Evolutionary conservation across 23 tunicate species (phyloP), one percentile per base, ranked within the genome.

Genomic region (Styela plicata): DNA sequence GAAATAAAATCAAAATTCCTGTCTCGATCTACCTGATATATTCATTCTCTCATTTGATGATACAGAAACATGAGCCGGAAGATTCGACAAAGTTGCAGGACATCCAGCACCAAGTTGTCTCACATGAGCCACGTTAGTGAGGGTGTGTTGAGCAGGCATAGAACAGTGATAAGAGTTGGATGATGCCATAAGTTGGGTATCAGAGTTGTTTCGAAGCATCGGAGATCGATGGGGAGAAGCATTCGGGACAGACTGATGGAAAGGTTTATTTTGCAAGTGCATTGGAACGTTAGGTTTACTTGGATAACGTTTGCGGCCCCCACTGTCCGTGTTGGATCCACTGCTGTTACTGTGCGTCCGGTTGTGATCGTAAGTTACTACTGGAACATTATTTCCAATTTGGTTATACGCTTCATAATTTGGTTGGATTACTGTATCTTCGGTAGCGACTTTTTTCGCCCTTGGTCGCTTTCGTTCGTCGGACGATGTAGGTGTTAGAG

Each of bases 401-500:
- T 76, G 77, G 36, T 71, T 28, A 32, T 71, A 71, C 5, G 77
- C 52, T 25, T 25, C 71, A 24, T 1, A 67, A n/a, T 52, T 23
- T 5, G 37, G 66, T 27, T 76, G 81, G n/a, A 26, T 28, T 5
- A 76, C 81, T 5, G 66, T 29, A 1, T 70, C 83, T 78, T 86
- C 97, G 2, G 87, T 91, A 10, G 88, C 90, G 65, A 86, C 32
- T 26, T 84, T 73, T 64, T 86, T 91, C 22, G 81, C 66, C 36
- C 86, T 91, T 1, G 82, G 80, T n/a, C 88, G 86, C 34, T 86
- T 91, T 52, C 97, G 74, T 79, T 91, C 97, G 78, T 91, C 97
- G n/a, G 97, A 91, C 24, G 97, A 91, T 28, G 97, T 91, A 3
- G 97, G 97, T 27, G 97, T 91, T n/a, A 91, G 82, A 30, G 63